These are phyloP conservation scores for Hypanus sabinus DNA, from an alignment of 2,113 vertebrate species.

Conservation along the genomic window DNA sequence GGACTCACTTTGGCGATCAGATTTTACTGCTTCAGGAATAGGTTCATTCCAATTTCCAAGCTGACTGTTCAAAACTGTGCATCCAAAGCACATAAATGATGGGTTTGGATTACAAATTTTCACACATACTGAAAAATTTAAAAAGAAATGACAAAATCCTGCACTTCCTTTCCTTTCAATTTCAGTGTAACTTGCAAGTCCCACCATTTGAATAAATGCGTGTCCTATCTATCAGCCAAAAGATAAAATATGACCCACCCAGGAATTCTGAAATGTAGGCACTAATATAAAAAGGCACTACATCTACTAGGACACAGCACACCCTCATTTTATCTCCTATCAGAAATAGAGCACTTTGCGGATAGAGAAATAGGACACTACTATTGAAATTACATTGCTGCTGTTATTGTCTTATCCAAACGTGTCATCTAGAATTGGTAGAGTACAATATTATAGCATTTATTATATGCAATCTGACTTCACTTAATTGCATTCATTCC, in stretches of 20 bases:
- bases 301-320: neutral
- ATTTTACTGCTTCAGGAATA: too few species aligned
- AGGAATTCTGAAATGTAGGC: neutral
- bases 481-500: conserved; percentile 21
- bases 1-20: too few species aligned
- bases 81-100: too few species aligned
- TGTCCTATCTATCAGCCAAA: neutral
- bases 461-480: neutral
- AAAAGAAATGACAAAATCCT: too few species aligned
- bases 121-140: too few species aligned
- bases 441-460: neutral
- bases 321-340: neutral
- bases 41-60: too few species aligned
- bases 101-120: too few species aligned
- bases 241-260: neutral
- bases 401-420: neutral
- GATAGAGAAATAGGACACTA: too few species aligned
- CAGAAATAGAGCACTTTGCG: too few species aligned
- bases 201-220: neutral
- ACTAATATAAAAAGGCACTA: neutral
- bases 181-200: neutral
- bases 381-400: neutral
- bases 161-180: neutral
- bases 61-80: too few species aligned
- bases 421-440: neutral